Base-by-base conservation (phyloP, 2,797 vertebrate genomes). In the Catostomus latipinnis region DNA sequence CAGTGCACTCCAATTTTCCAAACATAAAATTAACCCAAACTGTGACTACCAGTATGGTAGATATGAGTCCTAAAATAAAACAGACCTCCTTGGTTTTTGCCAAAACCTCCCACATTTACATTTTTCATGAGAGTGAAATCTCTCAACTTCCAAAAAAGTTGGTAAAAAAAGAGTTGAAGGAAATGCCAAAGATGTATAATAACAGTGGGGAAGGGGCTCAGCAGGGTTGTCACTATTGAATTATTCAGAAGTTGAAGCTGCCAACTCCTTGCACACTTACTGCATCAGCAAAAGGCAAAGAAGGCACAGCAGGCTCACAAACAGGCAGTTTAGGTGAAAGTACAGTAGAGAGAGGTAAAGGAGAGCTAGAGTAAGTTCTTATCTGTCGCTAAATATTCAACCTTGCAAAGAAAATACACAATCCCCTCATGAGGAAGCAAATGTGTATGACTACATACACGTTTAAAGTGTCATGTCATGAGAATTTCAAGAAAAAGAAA, bases 201-300 rank as follows among this genome's bases (percentile, higher is more conserved):
- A 54, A 65, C 34, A 8, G 57, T 8, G 60, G 65, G 53, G 75
- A 14, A 62, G 43, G 62, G 69, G 11, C 70, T 48, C 34, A 54
- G 13, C 75, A 63, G 63, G 61, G 54, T 65, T 78, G 18, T 9
- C 54, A 66, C 43, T 73, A 43, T 78, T 82, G 57, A 78, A 82
- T 78, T 68, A 78, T 77, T 71, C 61, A 77, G 65, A 66, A 34
- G 16, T 45, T 3, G 56, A 71, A 72, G 68, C 75, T 74, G 81
- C 74, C 81, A 82, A 69, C 22, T 82, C 49, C 48, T 65, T 72
- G 75, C 74, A 78, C 69, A 73, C 56, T 58, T n/a, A 58, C 75
- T 78, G 76, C 70, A 78, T 82, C 81, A 82, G 81, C 75, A 82
- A 82, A 62, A 58, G 76, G 14, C 43, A 13, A 18, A 66, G 81